Base-by-base conservation (phyloP, 2,888 invertebrate species). In the Pachymerium ferrugineum region DNA sequence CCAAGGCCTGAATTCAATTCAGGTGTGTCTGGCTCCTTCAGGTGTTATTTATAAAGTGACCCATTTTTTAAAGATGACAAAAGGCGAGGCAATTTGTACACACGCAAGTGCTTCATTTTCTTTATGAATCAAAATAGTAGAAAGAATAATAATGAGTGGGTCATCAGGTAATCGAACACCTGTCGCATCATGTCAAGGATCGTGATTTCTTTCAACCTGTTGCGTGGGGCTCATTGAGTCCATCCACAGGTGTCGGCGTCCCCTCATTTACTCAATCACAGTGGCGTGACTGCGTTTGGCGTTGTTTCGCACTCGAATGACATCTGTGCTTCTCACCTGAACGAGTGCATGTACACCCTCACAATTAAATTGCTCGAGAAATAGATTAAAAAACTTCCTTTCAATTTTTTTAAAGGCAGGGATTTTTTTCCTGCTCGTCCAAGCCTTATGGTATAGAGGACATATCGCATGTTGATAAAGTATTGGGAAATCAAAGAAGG, bases 121-220 rank as follows among this genome's bases (percentile, higher is more conserved):
- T n/a, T n/a, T 16, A 10, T 47, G 47, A 47, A 47, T 47, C 22
- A 47, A 47, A 19, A 8, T n/a, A 22, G 22, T 16, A 5, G 16
- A 14, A 47, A 19, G 19, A 47, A 10, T 47, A 47, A 47, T 47
- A 47, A 47, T 47, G 47, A 22, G 4, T 47, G 10, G 47, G 47
- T 47, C 47, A 47, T 47, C 47, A 16, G 47, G 47, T 22, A 47
- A 47, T 47, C 47, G 47, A 47, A 47, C 47, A 47, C 47, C 47
- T 47, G 47, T 47, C 19, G 19, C 22, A 16, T 47, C 14, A 47
- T 19, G 47, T 16, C 47, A 47, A 16, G 47, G 47, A 47, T 47
- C 47, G 19, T 47, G 19, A 47, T 47, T 47, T 47, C 1, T 19
- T 47, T 19, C 47, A 47, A 47, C 47, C 16, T 47, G 47, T 6